A percentile compares a stretch with the other conserved stretches of the same genome.
These are phyloP conservation scores for Marisa cornuarietis DNA, from an alignment of 1,140 invertebrate genomes.

Conservation along the genomic window DNA sequence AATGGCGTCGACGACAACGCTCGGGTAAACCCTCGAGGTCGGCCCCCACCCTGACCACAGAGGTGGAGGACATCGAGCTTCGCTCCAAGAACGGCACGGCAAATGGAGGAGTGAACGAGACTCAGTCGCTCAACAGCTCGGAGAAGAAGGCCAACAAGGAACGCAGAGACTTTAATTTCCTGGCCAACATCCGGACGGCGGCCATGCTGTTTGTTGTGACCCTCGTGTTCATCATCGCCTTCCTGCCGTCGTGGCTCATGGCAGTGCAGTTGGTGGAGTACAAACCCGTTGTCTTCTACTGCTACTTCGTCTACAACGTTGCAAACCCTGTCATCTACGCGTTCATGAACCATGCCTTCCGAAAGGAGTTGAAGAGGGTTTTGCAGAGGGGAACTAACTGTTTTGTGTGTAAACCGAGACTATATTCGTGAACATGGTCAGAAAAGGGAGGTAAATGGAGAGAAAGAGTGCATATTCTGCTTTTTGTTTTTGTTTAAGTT, in stretches of 20 bases:
- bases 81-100: conserved; percentile 24
- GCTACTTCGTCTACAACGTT: conserved; percentile 62
- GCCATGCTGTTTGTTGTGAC: conserved; percentile 62
- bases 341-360: conserved; percentile 62
- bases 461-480: too few relatives aligned
- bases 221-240: conserved; percentile 59
- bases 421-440: too few relatives aligned
- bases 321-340: conserved; percentile 64
- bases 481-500: too few relatives aligned
- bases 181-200: conserved; percentile 61
- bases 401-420: conserved; percentile 4
- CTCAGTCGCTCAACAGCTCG: conserved; percentile 8
- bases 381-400: conserved; percentile 43
- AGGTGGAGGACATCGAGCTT: conserved; percentile 28
- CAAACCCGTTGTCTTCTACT: conserved; percentile 58
- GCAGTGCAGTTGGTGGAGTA: conserved; percentile 44
- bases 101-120: conserved; percentile 21
- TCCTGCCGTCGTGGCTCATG: conserved; percentile 62
- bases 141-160: conserved; percentile 31
- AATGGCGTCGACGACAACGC: conserved; percentile 35
- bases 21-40: conserved; percentile 15
- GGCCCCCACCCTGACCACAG: conserved; percentile 15
- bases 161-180: conserved; percentile 38
- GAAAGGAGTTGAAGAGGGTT: conserved; percentile 57
- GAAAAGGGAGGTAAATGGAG: too few relatives aligned